These are phyloP conservation scores for Eilema depressum DNA, from an alignment of 2,888 invertebrate species.

Conservation along the genomic window DNA sequence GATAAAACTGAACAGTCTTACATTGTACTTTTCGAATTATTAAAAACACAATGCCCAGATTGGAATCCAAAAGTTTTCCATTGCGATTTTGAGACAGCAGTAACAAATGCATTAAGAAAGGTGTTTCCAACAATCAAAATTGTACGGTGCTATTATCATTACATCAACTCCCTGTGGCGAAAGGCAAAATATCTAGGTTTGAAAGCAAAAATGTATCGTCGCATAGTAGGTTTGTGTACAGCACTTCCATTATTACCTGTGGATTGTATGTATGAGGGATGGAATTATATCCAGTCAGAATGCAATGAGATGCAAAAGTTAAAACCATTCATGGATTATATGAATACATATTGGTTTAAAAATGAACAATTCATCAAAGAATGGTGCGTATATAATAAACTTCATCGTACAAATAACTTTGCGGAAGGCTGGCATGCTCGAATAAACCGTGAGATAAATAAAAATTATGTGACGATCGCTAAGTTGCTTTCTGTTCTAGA, in stretches of 20 bases:
- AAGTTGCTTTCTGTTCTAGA: too few species aligned
- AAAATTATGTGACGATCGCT: too few species aligned
- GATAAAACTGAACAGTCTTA: too few species aligned
- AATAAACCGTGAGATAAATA: too few species aligned
- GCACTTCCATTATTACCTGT: background rate
- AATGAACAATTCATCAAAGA: conserved; percentile 13
- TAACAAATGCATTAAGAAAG: too few species aligned
- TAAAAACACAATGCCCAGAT: too few species aligned
- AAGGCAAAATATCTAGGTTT: conserved; percentile 2
- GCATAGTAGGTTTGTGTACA: background rate
- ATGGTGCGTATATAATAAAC: too few species aligned
- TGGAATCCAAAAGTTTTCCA: too few species aligned
- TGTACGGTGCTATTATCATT: background rate
- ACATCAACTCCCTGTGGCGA: conserved; percentile 2
- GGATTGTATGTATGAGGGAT: conserved; percentile 15
- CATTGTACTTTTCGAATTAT: too few species aligned
- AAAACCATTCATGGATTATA: background rate
- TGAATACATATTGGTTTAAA: background rate
- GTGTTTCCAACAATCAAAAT: background rate
- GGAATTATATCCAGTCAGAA: conserved; percentile 3
- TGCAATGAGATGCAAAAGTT: conserved; percentile 3
- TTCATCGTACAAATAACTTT: too few species aligned
- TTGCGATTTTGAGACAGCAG: too few species aligned
- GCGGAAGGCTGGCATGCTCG: too few species aligned
- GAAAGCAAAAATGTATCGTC: background rate